These are phyloP conservation scores for Pipa parva DNA, from an alignment of 2,113 vertebrate genomes.

Conservation along the genomic window DNA sequence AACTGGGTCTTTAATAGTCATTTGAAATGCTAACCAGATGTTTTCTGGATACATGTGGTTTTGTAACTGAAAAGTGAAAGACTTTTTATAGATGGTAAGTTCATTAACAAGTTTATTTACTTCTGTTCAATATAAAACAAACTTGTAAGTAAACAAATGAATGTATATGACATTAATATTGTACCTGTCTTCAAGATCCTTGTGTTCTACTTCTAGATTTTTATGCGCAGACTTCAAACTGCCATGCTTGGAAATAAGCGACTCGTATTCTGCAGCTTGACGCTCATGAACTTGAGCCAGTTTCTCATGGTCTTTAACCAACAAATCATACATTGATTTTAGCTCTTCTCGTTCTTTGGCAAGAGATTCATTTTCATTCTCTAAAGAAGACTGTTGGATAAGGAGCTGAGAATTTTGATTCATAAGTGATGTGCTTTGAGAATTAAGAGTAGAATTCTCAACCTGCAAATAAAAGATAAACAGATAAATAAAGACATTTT, in stretches of 20 bases:
- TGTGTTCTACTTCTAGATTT: constrained; percentile 88
- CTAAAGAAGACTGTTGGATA: constrained; percentile 83
- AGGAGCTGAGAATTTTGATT: constrained; percentile 89
- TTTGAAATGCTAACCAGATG: no score
- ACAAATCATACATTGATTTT: constrained; percentile 79
- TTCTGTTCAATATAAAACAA: no score
- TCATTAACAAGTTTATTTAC: no score
- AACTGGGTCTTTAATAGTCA: no score
- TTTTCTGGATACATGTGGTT: no score
- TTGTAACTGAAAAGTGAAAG: no score
- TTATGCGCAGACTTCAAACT: constrained; percentile 86
- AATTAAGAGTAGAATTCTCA: constrained; percentile 90
- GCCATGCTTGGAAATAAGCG: constrained; percentile 87
- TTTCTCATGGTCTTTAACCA: constrained; percentile 91
- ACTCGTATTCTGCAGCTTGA: constrained; percentile 86
- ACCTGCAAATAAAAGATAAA: constrained; percentile 65
- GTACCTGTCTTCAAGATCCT: constrained; percentile 91
- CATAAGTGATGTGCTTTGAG: constrained; percentile 85
- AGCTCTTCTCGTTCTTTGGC: constrained; percentile 87
- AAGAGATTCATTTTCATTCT: constrained; percentile 80
- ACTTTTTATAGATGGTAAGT: no score
- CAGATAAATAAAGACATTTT: not conserved
- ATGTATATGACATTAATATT: not conserved
- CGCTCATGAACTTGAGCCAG: constrained; percentile 89
- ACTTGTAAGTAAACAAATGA: no score